Evolutionary conservation across 2,888 invertebrate genomes (phyloP), one percentile per base, ranked within the genome.

Genomic region (Brenthis ino): DNA sequence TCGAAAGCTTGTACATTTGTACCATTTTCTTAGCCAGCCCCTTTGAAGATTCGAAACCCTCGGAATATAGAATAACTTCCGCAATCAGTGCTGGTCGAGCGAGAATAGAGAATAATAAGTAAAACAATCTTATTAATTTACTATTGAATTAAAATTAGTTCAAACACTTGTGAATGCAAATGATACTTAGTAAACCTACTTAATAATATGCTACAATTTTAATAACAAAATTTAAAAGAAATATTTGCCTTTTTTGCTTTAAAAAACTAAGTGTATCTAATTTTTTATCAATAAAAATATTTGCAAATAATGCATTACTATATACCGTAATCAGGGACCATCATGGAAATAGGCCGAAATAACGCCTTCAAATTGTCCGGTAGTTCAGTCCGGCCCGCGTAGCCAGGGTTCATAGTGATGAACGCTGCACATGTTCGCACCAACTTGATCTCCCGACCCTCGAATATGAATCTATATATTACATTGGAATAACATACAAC

Each of bases 321-420:
- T 47, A 37, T 87, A 96, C 96, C 96, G 83, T 98, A 98, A 89
- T 98, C 97, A 0, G 97, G 98, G 53, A 98, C 97, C 97, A 98
- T 98, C 97, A 98, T 98, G 1, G 97, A 94, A 74, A 98, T 95
- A 0, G 98, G 97, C 70, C 98, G 94, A 84, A 98, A 98, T 14
- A 98, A 84, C 0, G 97, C 96, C 82, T 98, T 98, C 72, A 98
- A 88, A 85, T 98, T 98, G 80, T 98, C 98, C 0, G 98, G 98
- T 54, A 98, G 87, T 82, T 98, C 98, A 0, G 97, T 98, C 69
- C 98, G 94, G 0, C 98, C 98, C 1, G 97, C 98, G 82, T 98
- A 98, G 1, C 98, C 98, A 0, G 98, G 98, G 89, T 98, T 98
- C 98, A 98, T 98, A 0, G 98, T 98, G 75, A 98, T 97, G 79